phyloP scores from a whole-genome alignment of 1,140 invertebrate species.

The Drosophila nikananu region DNA sequence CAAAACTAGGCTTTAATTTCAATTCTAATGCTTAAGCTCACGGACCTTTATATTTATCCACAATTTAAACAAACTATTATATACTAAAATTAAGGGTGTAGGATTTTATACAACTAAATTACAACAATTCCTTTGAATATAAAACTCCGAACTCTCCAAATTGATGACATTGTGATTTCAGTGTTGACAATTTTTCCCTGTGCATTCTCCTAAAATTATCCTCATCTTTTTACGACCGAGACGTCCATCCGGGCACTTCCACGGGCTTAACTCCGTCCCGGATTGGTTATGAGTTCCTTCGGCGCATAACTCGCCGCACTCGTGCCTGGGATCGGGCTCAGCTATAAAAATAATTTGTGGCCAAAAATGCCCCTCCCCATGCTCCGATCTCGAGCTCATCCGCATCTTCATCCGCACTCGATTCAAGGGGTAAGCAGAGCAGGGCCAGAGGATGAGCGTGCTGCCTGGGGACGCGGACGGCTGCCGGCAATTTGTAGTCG shows the following conservation, averaged over 20 bases:
- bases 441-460: conserved; percentile 6
- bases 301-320: conserved; percentile 67
- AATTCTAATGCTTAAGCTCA: too few species aligned
- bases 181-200: neutral
- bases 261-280: conserved; percentile 60
- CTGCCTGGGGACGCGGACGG: conserved; percentile 39
- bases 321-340: conserved; percentile 65
- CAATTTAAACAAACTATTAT: neutral
- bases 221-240: conserved; percentile 65
- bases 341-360: conserved; percentile 85
- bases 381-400: conserved; percentile 21
- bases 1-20: too few species aligned
- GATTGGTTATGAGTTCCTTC: conserved; percentile 61
- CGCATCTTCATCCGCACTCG: conserved; percentile 17
- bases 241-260: conserved; percentile 55
- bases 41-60: neutral
- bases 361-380: conserved; percentile 43
- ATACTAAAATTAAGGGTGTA: neutral
- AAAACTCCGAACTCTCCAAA: neutral
- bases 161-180: too few species aligned
- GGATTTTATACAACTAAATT: neutral
- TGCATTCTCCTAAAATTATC: conserved; percentile 11
- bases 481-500: conserved; percentile 78
- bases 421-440: conserved; percentile 46
- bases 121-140: neutral